Evolutionary conservation across 2,888 invertebrate genomes (phyloP), one percentile per base, ranked within the genome.

Genomic region (Listrodromus nycthemerus): DNA sequence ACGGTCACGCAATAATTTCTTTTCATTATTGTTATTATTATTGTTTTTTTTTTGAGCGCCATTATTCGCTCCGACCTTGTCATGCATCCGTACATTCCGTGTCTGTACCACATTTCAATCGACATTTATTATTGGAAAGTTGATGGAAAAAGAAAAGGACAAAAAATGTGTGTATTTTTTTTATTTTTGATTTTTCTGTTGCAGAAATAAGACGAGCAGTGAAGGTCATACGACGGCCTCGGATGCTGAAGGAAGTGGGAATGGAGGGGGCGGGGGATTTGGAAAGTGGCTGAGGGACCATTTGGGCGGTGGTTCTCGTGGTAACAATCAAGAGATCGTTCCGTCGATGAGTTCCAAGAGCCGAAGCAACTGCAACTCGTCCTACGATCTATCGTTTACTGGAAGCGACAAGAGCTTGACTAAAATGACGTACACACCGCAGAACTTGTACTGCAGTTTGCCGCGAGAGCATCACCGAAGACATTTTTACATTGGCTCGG

Each of bases 221-320:
- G 82, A 74, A 76, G 81, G 82, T 67, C 77, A 70, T 69, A 33
- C 80, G 73, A 80, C 86, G 75, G 70, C 85, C 82, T 75, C 82
- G 80, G 79, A 63, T 8, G 70, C 78, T 3, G 79, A 77, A 33
- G 83, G 86, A 45, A 83, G 83, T 21, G 86, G 82, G 24, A 65
- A 41, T 13, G 66, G 83, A 21, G 88, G 89, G 21, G 89, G 89
- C 52, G 90, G 92, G 27, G 91, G 92, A 67, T 91, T 93, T 69
- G 93, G 92, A 13, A 93, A 92, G 86, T 93, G 93, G 93, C 76
- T 93, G n/a, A 89, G 93, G 6, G 93, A 92, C 24, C 93, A 93
- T 87, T 85, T 93, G 55, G 90, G 91, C 21, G 92, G 92, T 27
- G 90, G 91, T 71, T 83, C 87, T 21, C 79, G 87, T 82, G 65